Percentiles rank a stretch among this genome's conserved stretches.
phyloP scores from a whole-genome alignment of 1,140 invertebrate genomes.

The Dryas iulia region DNA sequence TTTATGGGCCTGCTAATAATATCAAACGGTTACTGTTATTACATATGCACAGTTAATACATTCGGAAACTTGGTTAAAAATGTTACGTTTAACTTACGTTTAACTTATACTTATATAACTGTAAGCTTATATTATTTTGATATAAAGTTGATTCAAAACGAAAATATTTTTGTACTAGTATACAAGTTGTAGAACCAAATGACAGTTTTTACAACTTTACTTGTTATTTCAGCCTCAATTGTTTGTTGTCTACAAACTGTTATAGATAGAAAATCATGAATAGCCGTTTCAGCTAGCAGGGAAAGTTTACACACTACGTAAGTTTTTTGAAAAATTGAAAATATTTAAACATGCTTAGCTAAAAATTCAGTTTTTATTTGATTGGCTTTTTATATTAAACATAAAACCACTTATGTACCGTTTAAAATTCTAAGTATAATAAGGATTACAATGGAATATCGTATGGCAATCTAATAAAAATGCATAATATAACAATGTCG shows the following conservation, averaged over 20 bases:
- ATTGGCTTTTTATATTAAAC: too few relatives aligned
- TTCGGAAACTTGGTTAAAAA: background rate
- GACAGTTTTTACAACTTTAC: background rate
- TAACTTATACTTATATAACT: background rate
- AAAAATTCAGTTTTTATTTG: too few relatives aligned
- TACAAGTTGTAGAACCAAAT: background rate
- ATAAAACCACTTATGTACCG: too few relatives aligned
- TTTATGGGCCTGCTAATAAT: background rate
- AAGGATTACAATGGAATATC: too few relatives aligned
- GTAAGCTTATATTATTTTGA: background rate
- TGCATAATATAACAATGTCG: too few relatives aligned
- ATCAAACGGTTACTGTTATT: background rate
- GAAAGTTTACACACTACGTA: background rate
- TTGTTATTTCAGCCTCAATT: background rate
- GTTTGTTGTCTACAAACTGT: background rate
- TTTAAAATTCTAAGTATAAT: too few relatives aligned
- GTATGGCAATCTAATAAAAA: too few relatives aligned
- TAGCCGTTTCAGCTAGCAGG: background rate
- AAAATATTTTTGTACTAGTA: background rate
- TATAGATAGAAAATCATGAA: background rate
- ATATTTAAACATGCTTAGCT: too few relatives aligned
- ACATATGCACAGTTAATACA: background rate
- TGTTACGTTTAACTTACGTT: background rate
- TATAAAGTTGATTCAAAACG: background rate
- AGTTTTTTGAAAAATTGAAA: background rate